These are phyloP conservation scores for Eptatretus atami DNA, from an alignment of 2,797 vertebrate species.

Conservation along the genomic window DNA sequence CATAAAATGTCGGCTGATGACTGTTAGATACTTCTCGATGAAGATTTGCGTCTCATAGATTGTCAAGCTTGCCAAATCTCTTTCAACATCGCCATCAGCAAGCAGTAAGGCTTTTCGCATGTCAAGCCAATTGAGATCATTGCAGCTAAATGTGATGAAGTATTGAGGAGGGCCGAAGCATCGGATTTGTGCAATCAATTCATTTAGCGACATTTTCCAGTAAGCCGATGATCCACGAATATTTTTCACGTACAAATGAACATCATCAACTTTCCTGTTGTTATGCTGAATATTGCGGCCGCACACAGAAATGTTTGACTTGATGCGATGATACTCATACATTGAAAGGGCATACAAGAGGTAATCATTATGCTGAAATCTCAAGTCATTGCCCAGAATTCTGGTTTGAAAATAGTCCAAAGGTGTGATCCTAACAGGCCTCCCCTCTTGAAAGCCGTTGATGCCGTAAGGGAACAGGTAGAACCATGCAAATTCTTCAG, in stretches of 20 bases:
- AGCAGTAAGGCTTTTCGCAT: neutral
- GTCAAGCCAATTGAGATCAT: neutral
- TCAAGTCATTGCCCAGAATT: neutral
- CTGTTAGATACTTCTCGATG: no score
- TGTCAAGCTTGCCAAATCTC: no score
- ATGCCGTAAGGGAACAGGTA: neutral
- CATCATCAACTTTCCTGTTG: neutral
- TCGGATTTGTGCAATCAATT: neutral
- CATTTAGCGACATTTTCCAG: neutral
- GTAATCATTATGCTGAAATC: neutral
- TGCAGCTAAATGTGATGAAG: neutral
- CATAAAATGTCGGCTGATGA: no score
- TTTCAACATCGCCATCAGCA: no score
- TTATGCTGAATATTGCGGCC: neutral
- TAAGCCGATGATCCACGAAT: neutral
- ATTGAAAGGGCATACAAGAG: neutral
- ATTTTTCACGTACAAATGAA: neutral
- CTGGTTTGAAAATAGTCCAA: neutral
- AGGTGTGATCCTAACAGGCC: neutral
- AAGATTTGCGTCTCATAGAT: no score
- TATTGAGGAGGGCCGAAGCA: neutral
- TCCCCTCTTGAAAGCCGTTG: neutral
- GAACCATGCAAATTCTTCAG: neutral
- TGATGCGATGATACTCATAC: neutral
- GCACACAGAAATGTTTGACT: neutral